A percentile compares a stretch with the other conserved stretches of the same genome.
Conservation (phyloP, 2,888 invertebrate species). For the Caenorhabditis sp. region DNA sequence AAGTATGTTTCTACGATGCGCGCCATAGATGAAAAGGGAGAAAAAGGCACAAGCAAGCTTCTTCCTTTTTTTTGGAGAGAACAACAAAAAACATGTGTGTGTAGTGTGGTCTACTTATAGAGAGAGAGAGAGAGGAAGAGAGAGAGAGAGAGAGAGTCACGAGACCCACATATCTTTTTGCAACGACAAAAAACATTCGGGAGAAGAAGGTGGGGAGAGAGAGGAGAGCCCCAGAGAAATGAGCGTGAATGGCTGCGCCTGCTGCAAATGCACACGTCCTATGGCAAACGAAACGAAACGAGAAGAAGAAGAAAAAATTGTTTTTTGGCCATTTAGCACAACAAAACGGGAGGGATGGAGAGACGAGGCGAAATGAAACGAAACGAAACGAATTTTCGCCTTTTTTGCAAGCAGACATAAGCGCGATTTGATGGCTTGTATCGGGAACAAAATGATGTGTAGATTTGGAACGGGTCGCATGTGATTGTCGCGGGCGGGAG, state of each 20-base stretch:
- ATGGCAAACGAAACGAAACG: too few relatives aligned
- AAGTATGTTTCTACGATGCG: background rate
- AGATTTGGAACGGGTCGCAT: too few relatives aligned
- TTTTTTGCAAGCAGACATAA: too few relatives aligned
- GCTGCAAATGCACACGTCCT: constrained; percentile 16
- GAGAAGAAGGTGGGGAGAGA: background rate
- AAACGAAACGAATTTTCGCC: too few relatives aligned
- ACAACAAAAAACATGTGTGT: background rate
- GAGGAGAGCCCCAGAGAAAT: background rate
- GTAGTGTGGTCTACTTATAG: background rate
- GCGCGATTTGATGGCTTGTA: too few relatives aligned
- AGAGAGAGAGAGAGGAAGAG: background rate
- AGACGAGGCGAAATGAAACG: too few relatives aligned
- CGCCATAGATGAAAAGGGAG: background rate
- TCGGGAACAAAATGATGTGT: too few relatives aligned
- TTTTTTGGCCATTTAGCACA: constrained; percentile 9
- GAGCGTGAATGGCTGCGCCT: constrained; percentile 9
- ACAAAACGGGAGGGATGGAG: background rate
- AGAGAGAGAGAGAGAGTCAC: background rate
- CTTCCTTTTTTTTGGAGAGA: background rate
- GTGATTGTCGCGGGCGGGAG: background rate
- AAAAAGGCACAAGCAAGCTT: background rate
- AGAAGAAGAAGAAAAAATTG: constrained; percentile 9
- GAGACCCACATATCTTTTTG: background rate
- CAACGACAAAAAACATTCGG: background rate